Percentiles rank a stretch among this genome's conserved stretches.
Conservation (phyloP, 1,140 invertebrate species). For the Caenorhabditis inopinata region DNA sequence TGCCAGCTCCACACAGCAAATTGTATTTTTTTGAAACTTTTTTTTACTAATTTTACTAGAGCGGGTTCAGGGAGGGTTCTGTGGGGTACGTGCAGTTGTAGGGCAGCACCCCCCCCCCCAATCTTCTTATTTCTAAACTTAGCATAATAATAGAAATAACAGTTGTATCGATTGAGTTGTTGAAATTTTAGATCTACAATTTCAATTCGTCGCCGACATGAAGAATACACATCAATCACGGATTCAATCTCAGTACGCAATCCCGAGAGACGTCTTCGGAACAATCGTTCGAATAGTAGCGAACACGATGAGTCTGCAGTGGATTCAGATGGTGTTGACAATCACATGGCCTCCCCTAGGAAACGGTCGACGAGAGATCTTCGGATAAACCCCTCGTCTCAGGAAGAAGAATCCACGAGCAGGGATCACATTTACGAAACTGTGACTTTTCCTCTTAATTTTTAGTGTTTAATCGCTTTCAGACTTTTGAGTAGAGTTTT, state of each 20-base stretch:
- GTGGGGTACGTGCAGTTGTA: too few relatives aligned
- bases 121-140: too few relatives aligned
- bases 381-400: background rate
- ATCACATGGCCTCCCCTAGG: background rate
- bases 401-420: background rate
- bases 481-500: too few relatives aligned
- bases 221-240: slow-evolving; percentile 1
- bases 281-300: slow-evolving; percentile 2
- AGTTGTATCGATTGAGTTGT: too few relatives aligned
- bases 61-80: too few relatives aligned
- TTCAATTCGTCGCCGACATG: background rate
- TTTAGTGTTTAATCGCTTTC: background rate
- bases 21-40: too few relatives aligned
- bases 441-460: background rate
- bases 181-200: background rate
- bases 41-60: too few relatives aligned
- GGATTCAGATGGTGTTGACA: background rate
- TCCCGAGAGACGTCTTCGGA: background rate
- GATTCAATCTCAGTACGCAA: background rate
- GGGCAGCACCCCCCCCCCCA: too few relatives aligned
- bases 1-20: background rate
- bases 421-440: background rate
- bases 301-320: background rate
- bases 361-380: slow-evolving; percentile 18
- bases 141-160: too few relatives aligned